Percentiles rank a stretch among this genome's conserved stretches.
Conservation (phyloP, 23 tunicate genomes). For the Halocynthia roretzi region DNA sequence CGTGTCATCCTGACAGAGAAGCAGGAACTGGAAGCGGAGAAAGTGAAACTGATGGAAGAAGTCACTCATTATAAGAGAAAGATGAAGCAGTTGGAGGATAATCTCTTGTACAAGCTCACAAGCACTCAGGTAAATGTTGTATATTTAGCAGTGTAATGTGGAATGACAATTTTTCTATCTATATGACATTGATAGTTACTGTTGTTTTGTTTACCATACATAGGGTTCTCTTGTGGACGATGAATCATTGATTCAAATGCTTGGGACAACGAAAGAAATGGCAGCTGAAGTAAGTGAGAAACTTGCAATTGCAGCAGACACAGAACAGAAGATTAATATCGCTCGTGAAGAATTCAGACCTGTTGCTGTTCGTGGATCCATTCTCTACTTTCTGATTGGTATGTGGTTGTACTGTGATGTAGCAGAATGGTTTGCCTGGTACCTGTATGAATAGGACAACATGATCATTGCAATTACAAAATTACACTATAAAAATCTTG, state of each 20-base stretch:
- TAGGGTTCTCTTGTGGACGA: conserved; percentile 99
- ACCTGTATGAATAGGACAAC: no score
- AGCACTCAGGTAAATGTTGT: conserved; percentile 59
- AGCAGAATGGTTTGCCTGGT: no score
- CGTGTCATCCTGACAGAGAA: conserved; percentile 95
- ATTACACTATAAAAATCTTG: no score
- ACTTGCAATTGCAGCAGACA: conserved; percentile 82
- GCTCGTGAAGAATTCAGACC: conserved; percentile 98
- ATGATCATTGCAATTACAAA: no score
- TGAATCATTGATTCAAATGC: conserved; percentile 88
- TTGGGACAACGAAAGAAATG: conserved; percentile 86
- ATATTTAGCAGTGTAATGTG: no score
- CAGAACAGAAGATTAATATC: conserved; percentile 87
- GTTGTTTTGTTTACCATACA: neutral
- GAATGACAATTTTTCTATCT: no score
- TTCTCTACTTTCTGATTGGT: conserved; percentile 89
- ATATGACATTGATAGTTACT: no score
- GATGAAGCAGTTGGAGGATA: conserved; percentile 95
- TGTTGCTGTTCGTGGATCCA: conserved; percentile 91
- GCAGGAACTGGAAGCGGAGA: conserved; percentile 92
- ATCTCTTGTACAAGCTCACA: conserved; percentile 76
- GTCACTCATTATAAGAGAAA: conserved; percentile 88
- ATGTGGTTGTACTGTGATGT: neutral
- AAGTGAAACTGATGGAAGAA: conserved; percentile 90
- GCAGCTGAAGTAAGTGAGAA: conserved; percentile 95